These are phyloP conservation scores for Andrena fulva DNA, from an alignment of 2,888 invertebrate genomes.

Conservation along the genomic window DNA sequence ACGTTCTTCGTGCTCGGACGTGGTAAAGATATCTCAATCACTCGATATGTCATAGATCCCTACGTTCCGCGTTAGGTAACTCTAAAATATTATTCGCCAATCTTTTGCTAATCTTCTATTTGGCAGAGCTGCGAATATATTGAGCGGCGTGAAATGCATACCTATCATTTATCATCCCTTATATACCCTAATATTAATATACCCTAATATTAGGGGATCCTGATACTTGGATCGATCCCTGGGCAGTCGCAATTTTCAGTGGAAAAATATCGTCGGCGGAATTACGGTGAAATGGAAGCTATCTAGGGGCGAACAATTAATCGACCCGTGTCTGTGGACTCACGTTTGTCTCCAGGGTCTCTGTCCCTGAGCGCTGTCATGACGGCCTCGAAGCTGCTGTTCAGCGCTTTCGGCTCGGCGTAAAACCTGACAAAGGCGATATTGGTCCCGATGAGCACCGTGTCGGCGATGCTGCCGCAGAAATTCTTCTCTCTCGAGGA, in stretches of 20 bases:
- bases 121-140: too few relatives aligned
- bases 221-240: neutral
- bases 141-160: too few relatives aligned
- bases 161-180: too few relatives aligned
- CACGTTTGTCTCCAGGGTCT: conserved; percentile 85
- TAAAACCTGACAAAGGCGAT: conserved; percentile 91
- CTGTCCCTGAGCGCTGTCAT: conserved; percentile 91
- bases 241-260: neutral
- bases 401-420: conserved; percentile 87
- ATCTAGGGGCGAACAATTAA: conserved; percentile 43
- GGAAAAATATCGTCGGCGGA: conserved; percentile 13
- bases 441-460: conserved; percentile 89
- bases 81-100: too few relatives aligned
- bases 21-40: too few relatives aligned
- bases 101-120: too few relatives aligned
- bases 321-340: conserved; percentile 65
- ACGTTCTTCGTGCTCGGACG: too few relatives aligned
- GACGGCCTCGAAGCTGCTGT: conserved; percentile 89
- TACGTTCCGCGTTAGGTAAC: too few relatives aligned
- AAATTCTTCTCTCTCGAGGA: conserved; percentile 89
- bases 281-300: neutral
- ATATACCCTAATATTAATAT: neutral
- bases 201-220: neutral
- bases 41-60: too few relatives aligned
- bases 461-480: conserved; percentile 94